phyloP scores from a whole-genome alignment of 2,797 vertebrate genomes.

The Chiropotes sagulatus region DNA sequence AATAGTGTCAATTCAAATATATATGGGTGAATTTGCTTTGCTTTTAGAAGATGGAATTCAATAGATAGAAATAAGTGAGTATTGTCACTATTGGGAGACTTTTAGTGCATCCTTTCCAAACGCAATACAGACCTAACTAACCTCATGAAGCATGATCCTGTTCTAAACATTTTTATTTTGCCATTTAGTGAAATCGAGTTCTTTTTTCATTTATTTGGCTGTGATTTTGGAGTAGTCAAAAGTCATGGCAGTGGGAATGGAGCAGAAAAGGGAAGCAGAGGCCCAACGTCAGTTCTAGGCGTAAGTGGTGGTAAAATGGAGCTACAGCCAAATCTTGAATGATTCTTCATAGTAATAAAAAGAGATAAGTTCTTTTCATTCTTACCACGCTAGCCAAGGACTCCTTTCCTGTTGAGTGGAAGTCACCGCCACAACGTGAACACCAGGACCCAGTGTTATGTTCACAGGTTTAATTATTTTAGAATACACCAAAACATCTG shows the following conservation, averaged over 20 bases:
- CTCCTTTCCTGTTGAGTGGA: neutral
- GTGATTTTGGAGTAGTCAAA: neutral
- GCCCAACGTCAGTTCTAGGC: neutral
- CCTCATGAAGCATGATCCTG: neutral
- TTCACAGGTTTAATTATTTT: conserved; percentile 39
- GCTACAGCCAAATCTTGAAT: neutral
- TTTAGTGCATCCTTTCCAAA: neutral
- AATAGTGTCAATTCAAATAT: neutral
- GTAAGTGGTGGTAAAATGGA: neutral
- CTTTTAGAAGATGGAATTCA: neutral
- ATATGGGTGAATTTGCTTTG: neutral
- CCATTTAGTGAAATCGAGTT: neutral
- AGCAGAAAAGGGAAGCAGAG: too few relatives aligned
- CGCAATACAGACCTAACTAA: neutral
- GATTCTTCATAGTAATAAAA: neutral
- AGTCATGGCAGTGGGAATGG: neutral
- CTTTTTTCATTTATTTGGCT: neutral
- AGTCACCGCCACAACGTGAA: neutral
- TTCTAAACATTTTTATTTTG: neutral
- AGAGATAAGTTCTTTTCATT: neutral
- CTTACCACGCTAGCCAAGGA: neutral
- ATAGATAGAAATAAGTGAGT: neutral
- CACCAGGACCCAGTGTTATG: neutral
- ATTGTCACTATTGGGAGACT: neutral
- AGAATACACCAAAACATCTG: neutral